Conservation (phyloP, 1,140 invertebrate genomes). For the Papilio dardanus region DNA sequence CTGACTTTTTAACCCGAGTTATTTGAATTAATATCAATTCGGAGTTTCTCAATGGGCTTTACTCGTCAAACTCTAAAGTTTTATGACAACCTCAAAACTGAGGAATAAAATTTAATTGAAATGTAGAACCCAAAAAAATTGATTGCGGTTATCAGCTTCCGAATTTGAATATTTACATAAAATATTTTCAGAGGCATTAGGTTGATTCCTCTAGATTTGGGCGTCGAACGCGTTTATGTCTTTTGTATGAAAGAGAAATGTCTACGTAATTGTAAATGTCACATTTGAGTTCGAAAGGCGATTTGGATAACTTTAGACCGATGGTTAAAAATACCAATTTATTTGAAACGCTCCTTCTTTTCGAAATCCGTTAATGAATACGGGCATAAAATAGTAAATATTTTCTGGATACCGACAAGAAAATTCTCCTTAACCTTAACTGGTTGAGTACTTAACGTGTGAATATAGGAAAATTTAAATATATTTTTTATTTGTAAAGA, state of each 20-base stretch:
- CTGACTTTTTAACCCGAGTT: slow-evolving; percentile 82
- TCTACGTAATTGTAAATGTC: background rate
- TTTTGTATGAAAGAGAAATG: background rate
- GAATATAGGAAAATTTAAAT: too few relatives aligned
- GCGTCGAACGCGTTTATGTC: slow-evolving; percentile 35
- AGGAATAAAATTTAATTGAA: slow-evolving; percentile 82
- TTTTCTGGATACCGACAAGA: too few relatives aligned
- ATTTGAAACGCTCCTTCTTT: too few relatives aligned
- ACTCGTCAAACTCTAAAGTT: slow-evolving; percentile 81
- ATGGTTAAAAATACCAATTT: too few relatives aligned
- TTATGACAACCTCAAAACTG: slow-evolving; percentile 78
- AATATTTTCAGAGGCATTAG: slow-evolving; percentile 50
- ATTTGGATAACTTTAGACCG: background rate
- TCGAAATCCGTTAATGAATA: too few relatives aligned
- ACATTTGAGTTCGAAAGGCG: background rate
- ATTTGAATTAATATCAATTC: slow-evolving; percentile 83
- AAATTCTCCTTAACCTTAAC: too few relatives aligned
- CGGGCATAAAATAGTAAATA: too few relatives aligned
- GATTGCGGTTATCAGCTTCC: slow-evolving; percentile 80
- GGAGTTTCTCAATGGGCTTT: slow-evolving; percentile 81
- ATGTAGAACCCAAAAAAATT: slow-evolving; percentile 77
- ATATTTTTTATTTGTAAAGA: slow-evolving; percentile 24
- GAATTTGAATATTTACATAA: slow-evolving; percentile 81
- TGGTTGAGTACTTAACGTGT: too few relatives aligned
- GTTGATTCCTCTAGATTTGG: slow-evolving; percentile 4